A percentile compares a stretch with the other conserved stretches of the same genome.
phyloP scores from a whole-genome alignment of 37 sponge, comb jelly and placozoan species.

The Crambe crambe region DNA sequence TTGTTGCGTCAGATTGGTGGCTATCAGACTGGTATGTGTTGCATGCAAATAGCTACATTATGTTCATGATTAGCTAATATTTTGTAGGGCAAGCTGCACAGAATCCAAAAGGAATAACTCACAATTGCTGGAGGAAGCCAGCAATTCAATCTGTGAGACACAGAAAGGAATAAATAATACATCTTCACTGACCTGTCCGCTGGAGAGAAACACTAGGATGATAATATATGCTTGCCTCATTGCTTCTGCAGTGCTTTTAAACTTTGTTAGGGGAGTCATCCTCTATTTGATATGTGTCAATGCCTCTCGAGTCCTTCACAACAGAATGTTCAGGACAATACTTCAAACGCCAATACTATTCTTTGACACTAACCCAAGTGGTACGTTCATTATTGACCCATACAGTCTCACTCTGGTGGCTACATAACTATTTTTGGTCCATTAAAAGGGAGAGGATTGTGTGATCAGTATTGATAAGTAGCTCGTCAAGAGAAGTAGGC shows the following conservation, averaged over 20 bases:
- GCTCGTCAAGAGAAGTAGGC: no score
- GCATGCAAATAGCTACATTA: no score
- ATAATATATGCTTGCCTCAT: neutral
- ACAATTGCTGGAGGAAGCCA: no score
- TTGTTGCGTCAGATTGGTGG: constrained; percentile 51
- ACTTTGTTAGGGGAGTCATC: constrained; percentile 9
- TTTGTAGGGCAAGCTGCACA: neutral
- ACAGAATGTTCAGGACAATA: constrained; percentile 59
- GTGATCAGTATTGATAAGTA: no score
- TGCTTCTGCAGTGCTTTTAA: neutral
- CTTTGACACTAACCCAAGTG: constrained; percentile 85
- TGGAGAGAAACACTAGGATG: neutral
- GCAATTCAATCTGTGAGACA: neutral
- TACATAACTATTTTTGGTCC: no score
- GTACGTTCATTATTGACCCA: no score
- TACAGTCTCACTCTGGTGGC: no score
- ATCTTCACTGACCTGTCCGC: neutral
- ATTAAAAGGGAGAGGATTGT: no score
- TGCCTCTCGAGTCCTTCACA: constrained; percentile 69
- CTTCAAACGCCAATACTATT: constrained; percentile 73
- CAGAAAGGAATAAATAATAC: neutral
- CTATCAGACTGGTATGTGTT: constrained; percentile 52
- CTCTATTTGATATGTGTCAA: constrained; percentile 43
- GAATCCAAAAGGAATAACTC: neutral
- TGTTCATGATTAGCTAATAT: no score